Base-by-base conservation (phyloP, 1,140 invertebrate genomes). In the Eubasilissa regina region DNA sequence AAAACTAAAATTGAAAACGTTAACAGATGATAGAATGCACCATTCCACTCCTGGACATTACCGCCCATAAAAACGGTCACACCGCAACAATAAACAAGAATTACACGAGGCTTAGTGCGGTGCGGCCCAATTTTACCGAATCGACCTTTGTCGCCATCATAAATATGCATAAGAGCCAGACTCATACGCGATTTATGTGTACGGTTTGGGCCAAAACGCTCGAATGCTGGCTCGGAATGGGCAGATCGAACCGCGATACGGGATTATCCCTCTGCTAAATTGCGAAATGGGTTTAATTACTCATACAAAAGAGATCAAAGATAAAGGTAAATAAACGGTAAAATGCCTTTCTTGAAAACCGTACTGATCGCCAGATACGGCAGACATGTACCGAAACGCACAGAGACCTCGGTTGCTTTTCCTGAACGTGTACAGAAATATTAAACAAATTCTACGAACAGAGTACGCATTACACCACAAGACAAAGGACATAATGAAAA, bases 11-110 rank as follows among this genome's bases (percentile, higher is more conserved):
- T 35, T 35, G 25, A 35, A 35, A 35, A 35, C 25, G 25, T 6
- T 35, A 35, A 35, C 25, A 35, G 25, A 35, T 6, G 25, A 35
- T 6, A 35, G 25, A 35, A 35, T 6, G 25, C 25, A 6, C 25
- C 1, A 35, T 35, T 35, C 25, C 1, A 6, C 25, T 35, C 1
- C n/a, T n/a, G n/a, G n/a, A n/a, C n/a, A n/a, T n/a, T n/a, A n/a
- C n/a, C n/a, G 53, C 17, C 25, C 1, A 12, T 64, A 64, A 64
- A 64, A 64, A 64, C 60, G 9, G 60, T 35, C 21, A 25, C 10
- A 64, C 60, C n/a, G 60, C 55, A 64, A 43, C 60, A n/a, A 64
- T 64, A 64, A 64, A 64, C 60, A 64, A 64, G 60, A 64, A 64
- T 64, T 64, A 64, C 60, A n/a, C 60, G 9, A 6, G 35, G 60